Evolutionary conservation across 2,888 invertebrate genomes (phyloP).

Genomic region (Lasioglossum morio): DNA sequence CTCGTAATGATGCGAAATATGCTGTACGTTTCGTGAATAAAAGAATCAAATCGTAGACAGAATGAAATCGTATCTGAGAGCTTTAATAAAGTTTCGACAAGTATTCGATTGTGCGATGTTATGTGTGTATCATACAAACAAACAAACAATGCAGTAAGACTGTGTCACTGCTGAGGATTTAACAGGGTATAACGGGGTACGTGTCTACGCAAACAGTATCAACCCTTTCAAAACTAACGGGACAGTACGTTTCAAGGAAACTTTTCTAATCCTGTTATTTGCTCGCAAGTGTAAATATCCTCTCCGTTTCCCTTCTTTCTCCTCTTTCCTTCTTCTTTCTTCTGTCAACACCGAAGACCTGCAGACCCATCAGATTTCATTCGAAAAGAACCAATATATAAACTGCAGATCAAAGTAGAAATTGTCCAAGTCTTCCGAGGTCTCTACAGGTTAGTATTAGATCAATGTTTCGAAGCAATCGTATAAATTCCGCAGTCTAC

Average conservation of each 20-base stretch:
- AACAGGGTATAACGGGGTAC: neutral
- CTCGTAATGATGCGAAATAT: too few species aligned
- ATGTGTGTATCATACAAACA: neutral
- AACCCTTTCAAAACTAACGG: neutral
- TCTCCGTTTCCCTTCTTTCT: neutral
- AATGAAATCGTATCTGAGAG: too few species aligned
- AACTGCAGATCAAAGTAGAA: neutral
- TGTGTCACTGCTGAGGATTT: neutral
- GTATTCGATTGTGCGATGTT: neutral
- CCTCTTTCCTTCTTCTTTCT: neutral
- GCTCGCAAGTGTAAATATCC: neutral
- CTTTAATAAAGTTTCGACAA: neutral
- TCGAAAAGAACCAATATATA: neutral
- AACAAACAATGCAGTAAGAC: neutral
- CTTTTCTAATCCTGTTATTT: neutral
- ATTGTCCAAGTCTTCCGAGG: neutral
- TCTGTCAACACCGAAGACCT: neutral
- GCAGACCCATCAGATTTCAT: neutral
- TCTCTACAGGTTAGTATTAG: neutral
- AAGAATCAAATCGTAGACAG: too few species aligned
- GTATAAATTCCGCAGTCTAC: too few species aligned
- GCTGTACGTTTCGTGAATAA: too few species aligned
- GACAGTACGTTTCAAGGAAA: neutral
- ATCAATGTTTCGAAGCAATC: neutral
- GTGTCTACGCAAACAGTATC: neutral